Conservation (phyloP, 2,113 vertebrate genomes). For the Coptodon rendalli region DNA sequence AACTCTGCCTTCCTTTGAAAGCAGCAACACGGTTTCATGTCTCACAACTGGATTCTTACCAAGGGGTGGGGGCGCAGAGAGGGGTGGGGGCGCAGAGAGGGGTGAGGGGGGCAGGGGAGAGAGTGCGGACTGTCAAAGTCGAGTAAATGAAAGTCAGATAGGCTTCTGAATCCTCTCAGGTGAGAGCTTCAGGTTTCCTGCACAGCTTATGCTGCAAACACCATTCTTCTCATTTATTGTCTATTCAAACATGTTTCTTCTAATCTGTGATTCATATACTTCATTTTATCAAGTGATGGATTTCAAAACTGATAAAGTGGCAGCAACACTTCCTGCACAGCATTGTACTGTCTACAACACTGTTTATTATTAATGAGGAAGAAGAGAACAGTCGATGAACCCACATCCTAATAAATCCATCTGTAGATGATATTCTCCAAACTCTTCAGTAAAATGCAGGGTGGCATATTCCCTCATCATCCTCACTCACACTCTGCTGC, state of each 20-base stretch:
- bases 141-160: slow-evolving; percentile 31
- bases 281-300: background rate
- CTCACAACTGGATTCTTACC: background rate
- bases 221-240: rapidly evolving
- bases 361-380: background rate
- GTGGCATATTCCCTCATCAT: background rate
- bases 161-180: background rate
- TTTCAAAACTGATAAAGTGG: background rate
- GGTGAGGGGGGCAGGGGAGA: background rate
- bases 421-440: background rate
- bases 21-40: background rate
- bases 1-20: background rate
- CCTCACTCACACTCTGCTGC: background rate
- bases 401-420: background rate
- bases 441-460: background rate
- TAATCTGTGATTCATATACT: background rate
- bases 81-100: too few species aligned
- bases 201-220: background rate
- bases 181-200: background rate
- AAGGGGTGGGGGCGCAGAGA: background rate
- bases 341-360: background rate
- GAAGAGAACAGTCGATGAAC: background rate
- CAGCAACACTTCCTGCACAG: background rate
- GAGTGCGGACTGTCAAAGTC: background rate
- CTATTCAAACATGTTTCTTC: background rate